A percentile compares a stretch with the other conserved stretches of the same genome.
phyloP scores from a whole-genome alignment of 2,797 vertebrate species.

The Catharus ustulatus region DNA sequence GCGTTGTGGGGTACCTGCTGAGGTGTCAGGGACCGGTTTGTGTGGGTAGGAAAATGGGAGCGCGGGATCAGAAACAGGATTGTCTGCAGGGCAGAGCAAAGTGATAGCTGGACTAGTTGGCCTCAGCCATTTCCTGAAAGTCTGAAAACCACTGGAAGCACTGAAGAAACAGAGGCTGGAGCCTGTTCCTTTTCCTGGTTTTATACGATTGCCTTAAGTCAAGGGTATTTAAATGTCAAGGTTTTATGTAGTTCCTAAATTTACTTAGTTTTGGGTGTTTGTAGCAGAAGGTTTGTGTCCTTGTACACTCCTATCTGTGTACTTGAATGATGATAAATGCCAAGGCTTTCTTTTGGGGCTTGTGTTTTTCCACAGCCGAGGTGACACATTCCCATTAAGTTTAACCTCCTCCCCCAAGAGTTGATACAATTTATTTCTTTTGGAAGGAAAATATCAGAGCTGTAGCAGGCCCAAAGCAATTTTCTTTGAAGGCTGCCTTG shows the following conservation, averaged over 20 bases:
- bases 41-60: not conserved
- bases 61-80: not conserved
- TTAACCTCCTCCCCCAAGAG: conserved; percentile 10
- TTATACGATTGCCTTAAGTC: not conserved
- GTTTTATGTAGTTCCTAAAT: conserved; percentile 27
- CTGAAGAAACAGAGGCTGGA: not conserved
- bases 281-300: conserved; percentile 23
- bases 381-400: not conserved
- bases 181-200: not conserved
- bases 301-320: conserved; percentile 22
- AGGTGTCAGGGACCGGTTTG: not conserved
- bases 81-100: not conserved
- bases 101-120: not conserved
- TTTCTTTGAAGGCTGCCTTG: not conserved
- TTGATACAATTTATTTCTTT: conserved; percentile 35
- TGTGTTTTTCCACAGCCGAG: conserved; percentile 19
- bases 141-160: not conserved
- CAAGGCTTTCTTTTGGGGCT: conserved; percentile 22
- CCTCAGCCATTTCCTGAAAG: not conserved
- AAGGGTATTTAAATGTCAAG: conserved; percentile 43
- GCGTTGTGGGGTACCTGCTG: not conserved
- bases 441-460: conserved; percentile 20
- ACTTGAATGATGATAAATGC: conserved; percentile 48
- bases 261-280: conserved; percentile 13
- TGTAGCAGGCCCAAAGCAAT: not conserved